Base-by-base conservation (phyloP, 23 tunicate genomes). In the Styela clava region DNA sequence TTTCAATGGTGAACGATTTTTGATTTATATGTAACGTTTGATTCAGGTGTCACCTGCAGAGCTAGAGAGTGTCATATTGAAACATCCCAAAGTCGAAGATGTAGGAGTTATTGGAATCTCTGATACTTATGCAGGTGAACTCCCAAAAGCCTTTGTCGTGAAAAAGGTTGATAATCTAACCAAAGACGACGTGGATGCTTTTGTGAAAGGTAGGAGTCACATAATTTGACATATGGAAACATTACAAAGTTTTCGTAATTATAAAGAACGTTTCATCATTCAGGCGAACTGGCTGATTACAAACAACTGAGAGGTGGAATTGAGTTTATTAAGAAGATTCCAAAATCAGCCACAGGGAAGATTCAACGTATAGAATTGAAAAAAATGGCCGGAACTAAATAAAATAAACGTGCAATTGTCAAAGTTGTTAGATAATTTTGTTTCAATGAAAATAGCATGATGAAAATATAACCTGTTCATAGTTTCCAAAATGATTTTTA, bases 21-120 rank as follows among this genome's bases (percentile, higher is more conserved):
- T n/a, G n/a, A n/a, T n/a, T n/a, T n/a, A n/a, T n/a, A n/a, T n/a
- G n/a, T n/a, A n/a, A n/a, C n/a, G n/a, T n/a, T 65, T 65, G 16
- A 26, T 65, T 9, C 31, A 87, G 91, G 91, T 87, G 18, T 62
- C 91, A 3, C 91, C 91, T 27, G 91, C 91, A 25, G 91, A 87
- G 31, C 33, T 87, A 20, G 91, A 87, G 33, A 68, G 63, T 52
- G 22, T 87, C n/a, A 64, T 87, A 16, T 24, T 82, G 78, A 29
- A 33, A 27, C 83, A 82, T 56, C 86, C 82, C 16, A 78, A 82
- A 74, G 86, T 87, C 9, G 35, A 24, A n/a, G 91, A 87, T 61
- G 86, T 68, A 18, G 91, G 83, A 18, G 91, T 87, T 21, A 69
- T 76, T 16, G 91, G 91, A 44, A 64, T 87, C 20, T 62, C 81